phyloP scores from a whole-genome alignment of 1,140 invertebrate genomes.

The Mamestra configurata region DNA sequence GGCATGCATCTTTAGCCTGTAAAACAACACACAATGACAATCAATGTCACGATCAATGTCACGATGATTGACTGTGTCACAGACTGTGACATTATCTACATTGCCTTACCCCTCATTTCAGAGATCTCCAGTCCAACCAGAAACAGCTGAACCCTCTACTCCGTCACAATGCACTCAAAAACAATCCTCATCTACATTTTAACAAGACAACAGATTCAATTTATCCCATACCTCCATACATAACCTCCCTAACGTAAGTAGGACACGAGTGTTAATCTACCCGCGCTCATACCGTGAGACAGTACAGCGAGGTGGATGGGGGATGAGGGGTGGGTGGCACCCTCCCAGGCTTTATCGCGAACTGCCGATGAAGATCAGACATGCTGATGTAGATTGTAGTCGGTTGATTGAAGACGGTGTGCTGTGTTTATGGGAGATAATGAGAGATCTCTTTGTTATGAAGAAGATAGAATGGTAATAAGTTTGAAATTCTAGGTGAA shows the following conservation, averaged over 20 bases:
- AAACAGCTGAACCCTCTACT: too few relatives aligned
- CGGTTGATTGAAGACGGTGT: neutral
- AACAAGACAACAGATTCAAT: neutral
- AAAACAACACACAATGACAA: too few relatives aligned
- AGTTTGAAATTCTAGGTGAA: too few relatives aligned
- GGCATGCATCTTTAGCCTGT: too few relatives aligned
- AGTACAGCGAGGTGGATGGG: constrained; percentile 32
- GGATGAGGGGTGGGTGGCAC: constrained; percentile 26
- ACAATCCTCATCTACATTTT: neutral
- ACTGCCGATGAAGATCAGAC: constrained; percentile 33
- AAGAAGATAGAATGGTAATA: too few relatives aligned
- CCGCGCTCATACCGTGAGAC: constrained; percentile 55
- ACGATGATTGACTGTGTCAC: too few relatives aligned
- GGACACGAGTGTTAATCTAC: constrained; percentile 37
- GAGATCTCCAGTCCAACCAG: too few relatives aligned
- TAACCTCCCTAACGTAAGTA: constrained; percentile 7
- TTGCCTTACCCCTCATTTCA: too few relatives aligned
- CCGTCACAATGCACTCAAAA: neutral
- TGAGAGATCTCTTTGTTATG: too few relatives aligned
- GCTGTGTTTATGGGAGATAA: neutral
- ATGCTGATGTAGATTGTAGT: constrained; percentile 4
- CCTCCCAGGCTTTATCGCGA: constrained; percentile 5
- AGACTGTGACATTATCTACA: too few relatives aligned
- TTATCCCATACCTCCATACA: neutral
- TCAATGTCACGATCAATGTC: too few relatives aligned